Evolutionary conservation across 2,113 vertebrate genomes (phyloP), one percentile per base, ranked within the genome.

Genomic region (Rhadina sibilatrix): DNA sequence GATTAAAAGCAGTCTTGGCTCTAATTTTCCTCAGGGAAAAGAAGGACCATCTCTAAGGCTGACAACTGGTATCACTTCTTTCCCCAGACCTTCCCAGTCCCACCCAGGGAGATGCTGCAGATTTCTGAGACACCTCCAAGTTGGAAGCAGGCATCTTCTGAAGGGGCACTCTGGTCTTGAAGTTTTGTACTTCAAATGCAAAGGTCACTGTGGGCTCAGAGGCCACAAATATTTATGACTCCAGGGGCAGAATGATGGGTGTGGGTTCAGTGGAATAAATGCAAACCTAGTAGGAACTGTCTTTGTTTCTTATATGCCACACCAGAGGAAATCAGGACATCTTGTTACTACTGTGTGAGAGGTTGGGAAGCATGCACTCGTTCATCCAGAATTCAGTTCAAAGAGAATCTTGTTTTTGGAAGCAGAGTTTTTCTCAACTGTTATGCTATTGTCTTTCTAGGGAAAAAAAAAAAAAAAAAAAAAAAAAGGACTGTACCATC

Each of bases 41-140:
- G 28, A 23, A 93, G 9, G 31, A 59, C 17, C 16, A 24, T 28
- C 17, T 56, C 30, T 16, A 89, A 13, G 25, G 42, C 28, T 81
- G 47, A n/a, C 9, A 5, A 60, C 18, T 24, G 64, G 22, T 8
- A 12, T 65, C 5, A 6, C 6, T 22, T 87, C 49, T 30, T 87
- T 56, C 24, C 28, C 20, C 35, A 74, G 28, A 33, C 15, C 23
- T 33, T 66, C 30, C n/a, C 19, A 40, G 37, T 8, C 11, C 11
- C 6, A 5, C 30, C 1, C 1, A 1, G 9, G 8, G 10, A 56
- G n/a, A 64, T 14, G 24, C 8, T 74, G n/a, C 27, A 56, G 18
- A 72, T 56, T 68, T 75, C 60, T 35, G 27, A 76, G 24, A 65
- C 10, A 72, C 3, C 19, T 74, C 24, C 19, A 57, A 50, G 37